Percentiles rank a stretch among this genome's conserved stretches.
Evolutionary conservation across 2,797 vertebrate species (phyloP).

Genomic region (Tadarida brasiliensis): DNA sequence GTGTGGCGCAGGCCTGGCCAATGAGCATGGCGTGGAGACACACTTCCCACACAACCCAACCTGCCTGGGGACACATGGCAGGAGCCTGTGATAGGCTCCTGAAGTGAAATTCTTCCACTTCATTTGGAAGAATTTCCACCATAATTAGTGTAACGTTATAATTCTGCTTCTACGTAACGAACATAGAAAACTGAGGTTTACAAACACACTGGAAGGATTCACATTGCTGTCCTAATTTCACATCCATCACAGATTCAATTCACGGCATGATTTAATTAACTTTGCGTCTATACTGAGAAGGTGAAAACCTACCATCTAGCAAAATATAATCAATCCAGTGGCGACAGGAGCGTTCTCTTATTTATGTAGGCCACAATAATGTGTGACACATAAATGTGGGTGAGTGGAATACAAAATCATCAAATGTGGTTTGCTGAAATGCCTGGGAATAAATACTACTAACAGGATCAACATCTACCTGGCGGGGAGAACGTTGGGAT

Average conservation of each 20-base stretch:
- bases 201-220: slow-evolving; percentile 8
- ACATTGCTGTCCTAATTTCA: not conserved
- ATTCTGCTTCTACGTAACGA: not conserved
- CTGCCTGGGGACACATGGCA: not conserved
- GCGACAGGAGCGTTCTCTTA: not conserved
- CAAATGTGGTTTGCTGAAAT: not conserved
- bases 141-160: slow-evolving; percentile 19
- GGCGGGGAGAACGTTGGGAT: not conserved
- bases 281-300: slow-evolving; percentile 3
- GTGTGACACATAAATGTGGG: not conserved
- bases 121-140: not conserved
- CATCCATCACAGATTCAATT: not conserved
- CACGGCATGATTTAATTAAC: not conserved
- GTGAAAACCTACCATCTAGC: not conserved
- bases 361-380: not conserved
- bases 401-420: not conserved
- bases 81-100: not conserved
- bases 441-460: not conserved
- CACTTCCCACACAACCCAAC: not conserved
- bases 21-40: not conserved
- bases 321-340: not conserved
- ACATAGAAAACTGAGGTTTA: slow-evolving; percentile 26
- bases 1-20: not conserved
- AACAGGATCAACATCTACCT: not conserved
- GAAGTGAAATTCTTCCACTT: not conserved